Evolutionary conservation across 2,113 vertebrate genomes (phyloP).

Genomic region (Scophthalmus maximus): DNA sequence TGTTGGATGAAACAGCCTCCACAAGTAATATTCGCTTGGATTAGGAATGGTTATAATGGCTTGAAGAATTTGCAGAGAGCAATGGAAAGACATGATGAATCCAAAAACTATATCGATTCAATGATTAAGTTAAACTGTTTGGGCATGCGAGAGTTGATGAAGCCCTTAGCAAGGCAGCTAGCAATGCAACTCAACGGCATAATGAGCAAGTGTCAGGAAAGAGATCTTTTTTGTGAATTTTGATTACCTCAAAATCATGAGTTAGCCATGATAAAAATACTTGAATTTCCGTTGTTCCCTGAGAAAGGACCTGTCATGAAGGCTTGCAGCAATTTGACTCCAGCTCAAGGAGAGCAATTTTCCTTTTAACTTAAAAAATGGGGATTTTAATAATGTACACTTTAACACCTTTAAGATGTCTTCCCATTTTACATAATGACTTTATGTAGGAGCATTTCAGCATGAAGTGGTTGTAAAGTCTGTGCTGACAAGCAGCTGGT

Average conservation of each 20-base stretch:
- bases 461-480: constrained; percentile 38
- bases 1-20: too few species aligned
- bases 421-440: constrained; percentile 70
- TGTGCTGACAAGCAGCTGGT: constrained; percentile 66
- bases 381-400: constrained; percentile 65
- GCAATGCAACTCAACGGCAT: too few species aligned
- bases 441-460: constrained; percentile 50
- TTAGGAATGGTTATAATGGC: too few species aligned
- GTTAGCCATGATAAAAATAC: background rate
- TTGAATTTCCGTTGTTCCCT: constrained; percentile 9
- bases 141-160: too few species aligned
- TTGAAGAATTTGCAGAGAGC: too few species aligned
- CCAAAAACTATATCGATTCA: too few species aligned
- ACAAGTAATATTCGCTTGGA: too few species aligned
- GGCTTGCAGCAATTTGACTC: constrained; percentile 42
- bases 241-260: background rate
- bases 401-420: constrained; percentile 55
- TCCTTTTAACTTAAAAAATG: constrained; percentile 46
- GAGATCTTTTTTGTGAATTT: too few species aligned
- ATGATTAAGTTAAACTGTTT: too few species aligned
- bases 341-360: constrained; percentile 56
- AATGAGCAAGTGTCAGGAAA: too few species aligned
- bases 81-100: too few species aligned
- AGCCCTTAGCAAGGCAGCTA: too few species aligned
- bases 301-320: constrained; percentile 33